A percentile compares a stretch with the other conserved stretches of the same genome.
These are phyloP conservation scores for Hermatobates lingyangjiaoensis DNA, from an alignment of 1,140 invertebrate species.

Conservation along the genomic window DNA sequence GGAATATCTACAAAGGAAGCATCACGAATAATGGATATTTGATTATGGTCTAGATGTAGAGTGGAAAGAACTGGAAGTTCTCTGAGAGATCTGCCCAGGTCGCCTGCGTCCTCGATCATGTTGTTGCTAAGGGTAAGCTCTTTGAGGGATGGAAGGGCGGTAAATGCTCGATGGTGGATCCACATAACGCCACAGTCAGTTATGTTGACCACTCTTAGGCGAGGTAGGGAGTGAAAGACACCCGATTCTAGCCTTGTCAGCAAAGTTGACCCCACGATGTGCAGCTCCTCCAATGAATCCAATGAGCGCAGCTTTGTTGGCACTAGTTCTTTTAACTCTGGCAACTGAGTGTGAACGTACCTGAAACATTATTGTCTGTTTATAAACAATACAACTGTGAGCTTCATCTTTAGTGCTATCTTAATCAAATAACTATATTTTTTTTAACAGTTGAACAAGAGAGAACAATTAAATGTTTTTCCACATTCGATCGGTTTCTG, in stretches of 20 bases:
- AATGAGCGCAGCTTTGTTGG: conserved; percentile 50
- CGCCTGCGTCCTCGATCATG: conserved; percentile 47
- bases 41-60: conserved; percentile 47
- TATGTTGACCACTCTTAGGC: conserved; percentile 51
- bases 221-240: conserved; percentile 49
- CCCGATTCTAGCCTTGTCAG: conserved; percentile 47
- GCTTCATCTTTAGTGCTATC: no score
- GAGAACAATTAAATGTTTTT: no score
- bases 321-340: conserved; percentile 42
- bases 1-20: conserved; percentile 62
- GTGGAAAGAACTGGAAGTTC: conserved; percentile 49
- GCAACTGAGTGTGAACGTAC: conserved; percentile 37
- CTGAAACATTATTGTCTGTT: conserved; percentile 42
- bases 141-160: conserved; percentile 44
- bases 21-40: conserved; percentile 46
- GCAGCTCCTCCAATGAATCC: conserved; percentile 50
- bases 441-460: no score
- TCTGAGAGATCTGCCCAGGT: conserved; percentile 52
- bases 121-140: conserved; percentile 52
- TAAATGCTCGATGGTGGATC: conserved; percentile 56
- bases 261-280: conserved; percentile 44
- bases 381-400: no score
- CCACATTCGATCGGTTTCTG: no score
- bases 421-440: no score
- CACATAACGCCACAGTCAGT: conserved; percentile 54